Conservation (phyloP, 2,113 vertebrate species). For the cat (Felis catus) region DNA sequence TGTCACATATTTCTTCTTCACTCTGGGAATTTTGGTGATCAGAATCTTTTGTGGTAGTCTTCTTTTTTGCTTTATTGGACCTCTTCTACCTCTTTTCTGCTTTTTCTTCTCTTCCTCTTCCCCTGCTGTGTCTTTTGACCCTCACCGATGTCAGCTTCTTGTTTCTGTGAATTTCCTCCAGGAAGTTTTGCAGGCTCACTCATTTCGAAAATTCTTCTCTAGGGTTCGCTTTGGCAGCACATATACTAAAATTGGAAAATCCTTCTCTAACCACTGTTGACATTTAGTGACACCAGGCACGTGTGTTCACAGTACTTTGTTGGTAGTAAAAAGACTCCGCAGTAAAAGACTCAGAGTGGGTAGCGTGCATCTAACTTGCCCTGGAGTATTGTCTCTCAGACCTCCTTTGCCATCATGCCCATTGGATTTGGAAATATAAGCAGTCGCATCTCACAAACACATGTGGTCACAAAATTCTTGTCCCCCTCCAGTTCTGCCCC, state of each 20-base stretch:
- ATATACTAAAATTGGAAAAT: slow-evolving; percentile 88
- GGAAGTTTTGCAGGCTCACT: slow-evolving; percentile 96
- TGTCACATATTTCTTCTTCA: slow-evolving; percentile 99
- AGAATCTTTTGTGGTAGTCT: slow-evolving; percentile 97
- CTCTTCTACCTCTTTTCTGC: slow-evolving; percentile 97
- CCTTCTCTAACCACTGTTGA: slow-evolving; percentile 98
- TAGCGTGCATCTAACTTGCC: background rate
- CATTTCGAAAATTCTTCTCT: slow-evolving; percentile 98
- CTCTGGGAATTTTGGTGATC: slow-evolving; percentile 98
- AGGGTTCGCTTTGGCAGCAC: slow-evolving; percentile 53
- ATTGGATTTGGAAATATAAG: background rate
- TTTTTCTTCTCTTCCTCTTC: slow-evolving; percentile 99
- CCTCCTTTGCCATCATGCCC: background rate
- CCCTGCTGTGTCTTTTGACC: slow-evolving; percentile 86
- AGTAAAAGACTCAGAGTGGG: background rate
- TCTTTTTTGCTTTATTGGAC: slow-evolving; percentile 99
- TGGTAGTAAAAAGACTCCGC: background rate
- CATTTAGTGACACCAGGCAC: slow-evolving; percentile 97
- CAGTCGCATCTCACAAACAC: background rate
- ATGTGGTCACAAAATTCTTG: background rate
- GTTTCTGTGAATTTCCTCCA: slow-evolving; percentile 91
- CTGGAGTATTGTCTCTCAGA: background rate
- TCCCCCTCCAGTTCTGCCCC: background rate
- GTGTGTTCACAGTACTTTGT: slow-evolving; percentile 97
- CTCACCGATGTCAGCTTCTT: slow-evolving; percentile 90